These are phyloP conservation scores for Drosophila pachea DNA, from an alignment of 1,140 invertebrate genomes.

Conservation along the genomic window DNA sequence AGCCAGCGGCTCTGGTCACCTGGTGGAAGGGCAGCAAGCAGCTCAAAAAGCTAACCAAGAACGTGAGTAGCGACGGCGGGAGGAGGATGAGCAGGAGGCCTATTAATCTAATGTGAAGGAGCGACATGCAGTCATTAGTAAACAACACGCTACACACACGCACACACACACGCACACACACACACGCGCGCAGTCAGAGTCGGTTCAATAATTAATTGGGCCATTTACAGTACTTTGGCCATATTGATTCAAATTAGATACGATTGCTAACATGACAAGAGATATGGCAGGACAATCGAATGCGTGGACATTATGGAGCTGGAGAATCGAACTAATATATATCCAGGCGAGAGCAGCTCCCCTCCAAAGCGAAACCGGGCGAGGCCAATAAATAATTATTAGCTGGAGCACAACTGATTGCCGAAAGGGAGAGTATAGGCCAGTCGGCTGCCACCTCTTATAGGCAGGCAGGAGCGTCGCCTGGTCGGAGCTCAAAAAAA, in stretches of 20 bases:
- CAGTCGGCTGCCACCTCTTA: no score
- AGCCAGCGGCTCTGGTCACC: conserved; percentile 89
- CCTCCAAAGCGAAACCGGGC: no score
- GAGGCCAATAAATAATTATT: no score
- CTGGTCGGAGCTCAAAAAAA: no score
- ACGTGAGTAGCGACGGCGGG: conserved; percentile 83
- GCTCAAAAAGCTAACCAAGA: conserved; percentile 87
- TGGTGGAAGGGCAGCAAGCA: conserved; percentile 92
- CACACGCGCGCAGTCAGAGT: neutral
- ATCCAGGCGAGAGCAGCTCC: no score
- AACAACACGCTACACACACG: neutral
- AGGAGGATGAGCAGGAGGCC: no score
- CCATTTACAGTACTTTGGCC: neutral
- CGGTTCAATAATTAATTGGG: conserved; percentile 7
- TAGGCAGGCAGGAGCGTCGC: no score
- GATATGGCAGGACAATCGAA: neutral
- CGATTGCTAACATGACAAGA: neutral
- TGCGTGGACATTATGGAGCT: neutral
- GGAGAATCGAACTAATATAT: no score
- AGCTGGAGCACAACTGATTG: no score
- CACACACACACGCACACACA: neutral
- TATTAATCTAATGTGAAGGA: neutral
- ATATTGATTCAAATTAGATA: neutral
- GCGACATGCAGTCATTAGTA: conserved; percentile 5
- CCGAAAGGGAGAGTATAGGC: no score